Conservation (phyloP, 1,140 invertebrate genomes). For the Paramacrobiotus metropolitanus region DNA sequence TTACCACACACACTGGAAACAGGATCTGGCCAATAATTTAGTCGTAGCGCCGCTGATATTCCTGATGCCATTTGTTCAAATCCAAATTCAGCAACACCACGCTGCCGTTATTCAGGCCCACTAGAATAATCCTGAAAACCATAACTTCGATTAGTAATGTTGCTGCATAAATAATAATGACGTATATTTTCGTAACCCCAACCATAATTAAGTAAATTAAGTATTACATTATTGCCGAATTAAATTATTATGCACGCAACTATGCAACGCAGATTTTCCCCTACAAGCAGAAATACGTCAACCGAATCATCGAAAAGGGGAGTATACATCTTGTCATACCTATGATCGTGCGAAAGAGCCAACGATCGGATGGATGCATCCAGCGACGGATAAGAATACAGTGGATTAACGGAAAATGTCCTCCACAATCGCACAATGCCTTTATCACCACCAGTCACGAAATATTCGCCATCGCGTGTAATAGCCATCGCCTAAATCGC, state of each 20-base stretch:
- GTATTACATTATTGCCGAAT: too few species aligned
- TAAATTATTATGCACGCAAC: too few species aligned
- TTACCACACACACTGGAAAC: too few species aligned
- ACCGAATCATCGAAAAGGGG: too few species aligned
- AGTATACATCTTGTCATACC: too few species aligned
- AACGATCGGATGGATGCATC: slow-evolving; percentile 75
- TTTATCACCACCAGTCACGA: slow-evolving; percentile 83
- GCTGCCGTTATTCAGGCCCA: slow-evolving; percentile 83
- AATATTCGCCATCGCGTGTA: slow-evolving; percentile 89
- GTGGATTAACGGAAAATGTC: slow-evolving; percentile 77
- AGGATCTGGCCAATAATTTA: too few species aligned
- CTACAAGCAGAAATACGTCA: too few species aligned
- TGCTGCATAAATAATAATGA: neutral
- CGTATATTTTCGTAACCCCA: neutral
- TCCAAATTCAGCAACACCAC: slow-evolving; percentile 97
- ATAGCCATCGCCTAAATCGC: slow-evolving; percentile 56
- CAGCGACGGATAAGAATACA: slow-evolving; percentile 90
- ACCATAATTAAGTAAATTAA: neutral
- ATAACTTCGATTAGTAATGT: neutral
- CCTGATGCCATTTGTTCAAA: slow-evolving; percentile 98
- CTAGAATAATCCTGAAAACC: slow-evolving; percentile 58
- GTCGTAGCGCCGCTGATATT: slow-evolving; percentile 56
- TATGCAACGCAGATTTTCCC: too few species aligned
- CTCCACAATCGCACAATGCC: slow-evolving; percentile 95
- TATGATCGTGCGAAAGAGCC: slow-evolving; percentile 85